These are phyloP conservation scores for Myrmophylax atrothorax DNA, from an alignment of 2,113 vertebrate species.

Conservation along the genomic window DNA sequence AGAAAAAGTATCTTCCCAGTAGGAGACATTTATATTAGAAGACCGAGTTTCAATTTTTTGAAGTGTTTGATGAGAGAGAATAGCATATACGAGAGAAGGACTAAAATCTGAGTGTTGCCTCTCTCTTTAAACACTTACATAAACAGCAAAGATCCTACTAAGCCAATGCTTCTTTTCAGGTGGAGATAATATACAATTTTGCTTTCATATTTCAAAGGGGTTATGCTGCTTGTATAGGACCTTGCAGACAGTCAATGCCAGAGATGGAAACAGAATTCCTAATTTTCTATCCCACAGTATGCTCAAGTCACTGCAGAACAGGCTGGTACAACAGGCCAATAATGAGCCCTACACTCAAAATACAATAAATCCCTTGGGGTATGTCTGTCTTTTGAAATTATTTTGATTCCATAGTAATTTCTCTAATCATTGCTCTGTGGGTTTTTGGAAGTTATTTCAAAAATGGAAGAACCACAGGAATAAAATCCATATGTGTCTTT, in stretches of 20 bases:
- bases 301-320: not conserved
- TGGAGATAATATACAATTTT: not conserved
- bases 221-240: not conserved
- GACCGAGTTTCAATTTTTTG: not conserved
- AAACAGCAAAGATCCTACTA: not conserved
- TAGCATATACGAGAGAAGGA: not conserved
- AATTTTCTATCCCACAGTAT: not conserved
- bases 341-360: not conserved
- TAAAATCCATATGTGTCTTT: not conserved
- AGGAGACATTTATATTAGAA: not conserved
- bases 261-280: not conserved
- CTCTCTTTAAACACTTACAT: not conserved
- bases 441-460: not conserved
- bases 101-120: not conserved
- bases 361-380: not conserved
- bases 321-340: not conserved
- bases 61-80: slow-evolving; percentile 40
- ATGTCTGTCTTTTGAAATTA: not conserved
- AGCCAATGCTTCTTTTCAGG: not conserved
- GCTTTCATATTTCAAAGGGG: not conserved
- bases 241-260: not conserved
- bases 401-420: not conserved
- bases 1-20: not conserved
- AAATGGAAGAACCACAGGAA: not conserved
- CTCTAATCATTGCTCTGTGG: not conserved